Evolutionary conservation across 2,888 invertebrate species (phyloP).

Genomic region (Nysson spinosus): DNA sequence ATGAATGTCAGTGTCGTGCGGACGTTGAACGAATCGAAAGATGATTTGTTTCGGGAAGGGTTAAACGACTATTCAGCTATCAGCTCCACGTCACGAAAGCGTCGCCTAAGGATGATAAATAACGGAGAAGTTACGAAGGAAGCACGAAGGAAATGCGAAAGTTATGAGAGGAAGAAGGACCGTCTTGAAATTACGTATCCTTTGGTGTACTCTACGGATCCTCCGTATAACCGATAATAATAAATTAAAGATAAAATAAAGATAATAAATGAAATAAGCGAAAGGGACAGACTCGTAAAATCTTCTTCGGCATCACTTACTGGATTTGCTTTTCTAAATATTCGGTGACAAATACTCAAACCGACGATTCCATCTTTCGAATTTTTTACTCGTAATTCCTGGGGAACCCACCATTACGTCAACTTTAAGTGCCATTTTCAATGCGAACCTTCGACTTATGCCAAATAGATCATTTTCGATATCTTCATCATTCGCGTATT

Average conservation of each 20-base stretch:
- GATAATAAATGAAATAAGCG: too few relatives aligned
- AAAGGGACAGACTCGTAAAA: slow-evolving; percentile 42
- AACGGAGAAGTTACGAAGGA: not conserved
- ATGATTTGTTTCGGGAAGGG: slow-evolving; percentile 29
- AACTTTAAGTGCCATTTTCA: not conserved
- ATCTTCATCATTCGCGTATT: too few relatives aligned
- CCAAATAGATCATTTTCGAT: too few relatives aligned
- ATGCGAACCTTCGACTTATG: too few relatives aligned
- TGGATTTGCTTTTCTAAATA: slow-evolving; percentile 34
- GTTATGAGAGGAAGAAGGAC: too few relatives aligned
- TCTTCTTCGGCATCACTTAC: slow-evolving; percentile 3
- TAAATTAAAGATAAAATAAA: slow-evolving; percentile 33
- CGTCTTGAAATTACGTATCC: too few relatives aligned
- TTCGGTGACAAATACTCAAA: slow-evolving; percentile 23
- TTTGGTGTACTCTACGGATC: slow-evolving; percentile 3
- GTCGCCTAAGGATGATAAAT: slow-evolving; percentile 4
- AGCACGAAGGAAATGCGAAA: not conserved
- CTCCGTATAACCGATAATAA: slow-evolving; percentile 27
- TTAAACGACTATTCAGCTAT: slow-evolving; percentile 18
- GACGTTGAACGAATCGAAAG: too few relatives aligned
- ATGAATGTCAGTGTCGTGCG: too few relatives aligned
- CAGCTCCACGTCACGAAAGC: not conserved
- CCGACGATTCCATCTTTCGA: slow-evolving; percentile 2
- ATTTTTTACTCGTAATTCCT: slow-evolving; percentile 21
- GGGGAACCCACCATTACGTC: not conserved